Conservation (phyloP, 2,113 vertebrate genomes). For the Psettodes erumei region DNA sequence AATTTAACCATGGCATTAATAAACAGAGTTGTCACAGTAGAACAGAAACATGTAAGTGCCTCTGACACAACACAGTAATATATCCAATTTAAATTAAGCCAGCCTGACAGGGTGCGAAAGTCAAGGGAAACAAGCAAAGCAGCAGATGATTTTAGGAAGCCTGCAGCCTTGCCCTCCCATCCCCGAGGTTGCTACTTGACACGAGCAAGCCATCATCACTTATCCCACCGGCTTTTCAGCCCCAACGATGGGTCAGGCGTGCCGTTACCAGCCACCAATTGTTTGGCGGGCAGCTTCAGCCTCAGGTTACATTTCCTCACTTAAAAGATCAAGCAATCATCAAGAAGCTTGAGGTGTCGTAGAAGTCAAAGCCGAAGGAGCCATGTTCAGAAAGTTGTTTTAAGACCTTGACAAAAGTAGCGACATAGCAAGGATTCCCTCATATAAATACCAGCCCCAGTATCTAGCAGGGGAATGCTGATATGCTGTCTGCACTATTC, state of each 20-base stretch:
- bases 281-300: conserved; percentile 13
- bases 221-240: conserved; percentile 41
- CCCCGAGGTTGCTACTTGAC: conserved; percentile 23
- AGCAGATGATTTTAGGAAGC: conserved; percentile 13
- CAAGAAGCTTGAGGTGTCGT: conserved; percentile 22
- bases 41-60: not conserved
- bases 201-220: conserved; percentile 35
- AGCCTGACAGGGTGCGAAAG: conserved; percentile 33
- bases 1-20: not conserved
- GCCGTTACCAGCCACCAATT: conserved; percentile 3
- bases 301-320: conserved; percentile 52
- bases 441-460: conserved; percentile 45
- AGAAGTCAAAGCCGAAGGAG: conserved; percentile 18
- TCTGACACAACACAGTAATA: conserved; percentile 16
- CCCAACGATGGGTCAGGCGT: conserved; percentile 20
- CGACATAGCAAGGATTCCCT: conserved; percentile 47
- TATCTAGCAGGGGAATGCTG: conserved; percentile 32
- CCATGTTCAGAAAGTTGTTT: conserved; percentile 36
- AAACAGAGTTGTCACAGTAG: not conserved
- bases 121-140: conserved; percentile 37
- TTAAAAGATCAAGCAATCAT: conserved; percentile 34
- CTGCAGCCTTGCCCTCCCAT: conserved; percentile 13
- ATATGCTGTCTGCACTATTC: conserved; percentile 35
- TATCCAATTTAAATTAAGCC: conserved; percentile 41
- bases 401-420: conserved; percentile 60